Evolutionary conservation across 92 coral and sea anemone species (phyloP).

Genomic region (Epizoanthus rinbou): DNA sequence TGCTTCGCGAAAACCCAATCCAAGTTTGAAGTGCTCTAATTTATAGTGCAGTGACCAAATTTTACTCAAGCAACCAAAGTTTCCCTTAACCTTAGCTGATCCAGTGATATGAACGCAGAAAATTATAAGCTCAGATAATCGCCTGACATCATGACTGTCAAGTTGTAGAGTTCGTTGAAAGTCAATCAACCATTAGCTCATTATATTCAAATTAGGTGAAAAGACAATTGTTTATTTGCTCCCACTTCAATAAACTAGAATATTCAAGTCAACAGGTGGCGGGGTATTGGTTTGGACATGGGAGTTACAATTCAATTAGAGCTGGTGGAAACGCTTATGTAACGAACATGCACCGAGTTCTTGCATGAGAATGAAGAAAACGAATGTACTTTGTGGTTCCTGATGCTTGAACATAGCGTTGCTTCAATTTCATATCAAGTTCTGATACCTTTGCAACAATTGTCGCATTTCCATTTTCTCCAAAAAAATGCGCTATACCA

Average conservation of each 20-base stretch:
- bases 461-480: neutral
- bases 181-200: slow-evolving; percentile 14
- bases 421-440: neutral
- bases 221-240: slow-evolving; percentile 23
- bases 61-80: too few relatives aligned
- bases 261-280: slow-evolving; percentile 14
- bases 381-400: too few relatives aligned
- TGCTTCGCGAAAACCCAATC: slow-evolving; percentile 13
- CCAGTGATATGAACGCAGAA: neutral
- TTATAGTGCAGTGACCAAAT: neutral
- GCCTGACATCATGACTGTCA: neutral
- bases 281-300: slow-evolving; percentile 20
- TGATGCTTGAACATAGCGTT: neutral
- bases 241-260: slow-evolving; percentile 9
- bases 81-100: neutral
- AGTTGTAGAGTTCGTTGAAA: slow-evolving; percentile 2
- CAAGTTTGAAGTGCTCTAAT: neutral
- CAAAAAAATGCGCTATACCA: neutral
- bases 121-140: neutral
- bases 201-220: slow-evolving; percentile 30
- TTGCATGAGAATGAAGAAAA: too few relatives aligned
- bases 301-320: slow-evolving; percentile 34
- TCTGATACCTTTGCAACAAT: neutral
- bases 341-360: too few relatives aligned
- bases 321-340: neutral